phyloP scores from a whole-genome alignment of 2,797 vertebrate species.

The Coilia nasus region DNA sequence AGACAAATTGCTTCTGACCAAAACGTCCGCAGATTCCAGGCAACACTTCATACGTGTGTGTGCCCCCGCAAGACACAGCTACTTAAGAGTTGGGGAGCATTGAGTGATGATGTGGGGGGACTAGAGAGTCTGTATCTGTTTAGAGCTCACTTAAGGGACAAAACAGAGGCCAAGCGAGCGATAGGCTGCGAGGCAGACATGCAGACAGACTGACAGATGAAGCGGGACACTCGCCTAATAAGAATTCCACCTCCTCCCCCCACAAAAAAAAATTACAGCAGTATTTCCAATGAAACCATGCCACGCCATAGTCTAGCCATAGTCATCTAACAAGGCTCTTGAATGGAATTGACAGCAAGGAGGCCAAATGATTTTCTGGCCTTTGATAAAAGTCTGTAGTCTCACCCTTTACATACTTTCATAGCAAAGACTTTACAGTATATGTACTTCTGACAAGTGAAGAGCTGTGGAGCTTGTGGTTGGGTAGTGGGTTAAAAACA shows the following conservation, averaged over 20 bases:
- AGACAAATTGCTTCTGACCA: constrained; percentile 25
- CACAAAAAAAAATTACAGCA: not conserved
- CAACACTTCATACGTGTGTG: constrained; percentile 32
- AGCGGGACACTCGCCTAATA: not conserved
- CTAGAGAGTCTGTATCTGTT: constrained; percentile 38
- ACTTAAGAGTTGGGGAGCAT: constrained; percentile 40
- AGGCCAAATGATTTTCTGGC: not conserved
- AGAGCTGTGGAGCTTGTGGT: not conserved
- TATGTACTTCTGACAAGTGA: not conserved
- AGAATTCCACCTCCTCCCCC: not conserved
- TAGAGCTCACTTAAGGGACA: constrained; percentile 32
- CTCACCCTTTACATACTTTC: not conserved
- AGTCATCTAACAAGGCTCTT: not conserved
- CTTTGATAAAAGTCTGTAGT: not conserved
- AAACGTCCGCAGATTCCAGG: not conserved
- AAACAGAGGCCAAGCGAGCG: constrained; percentile 38
- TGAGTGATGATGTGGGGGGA: constrained; percentile 31
- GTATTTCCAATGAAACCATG: not conserved
- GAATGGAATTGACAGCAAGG: not conserved
- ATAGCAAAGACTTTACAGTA: not conserved
- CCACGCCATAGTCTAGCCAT: not conserved
- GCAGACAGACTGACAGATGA: constrained; percentile 7
- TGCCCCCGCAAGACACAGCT: constrained; percentile 36
- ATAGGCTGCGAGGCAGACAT: not conserved
- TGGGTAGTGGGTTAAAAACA: not conserved